Evolutionary conservation across 2,797 vertebrate species (phyloP).

Genomic region (Decapterus maruadsi): DNA sequence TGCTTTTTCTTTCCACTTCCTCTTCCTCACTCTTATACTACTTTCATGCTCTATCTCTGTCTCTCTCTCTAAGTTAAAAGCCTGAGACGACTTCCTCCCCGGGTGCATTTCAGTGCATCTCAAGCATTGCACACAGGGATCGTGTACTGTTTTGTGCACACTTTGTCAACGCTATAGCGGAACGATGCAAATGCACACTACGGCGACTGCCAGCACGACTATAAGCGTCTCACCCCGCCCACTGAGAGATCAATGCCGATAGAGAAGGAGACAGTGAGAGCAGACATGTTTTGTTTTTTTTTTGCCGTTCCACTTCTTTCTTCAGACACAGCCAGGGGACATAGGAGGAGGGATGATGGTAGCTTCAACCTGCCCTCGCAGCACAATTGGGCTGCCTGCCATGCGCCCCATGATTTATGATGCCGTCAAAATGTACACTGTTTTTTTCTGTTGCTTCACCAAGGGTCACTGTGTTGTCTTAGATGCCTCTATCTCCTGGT

Average conservation of each 20-base stretch:
- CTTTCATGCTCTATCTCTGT: conserved; percentile 33
- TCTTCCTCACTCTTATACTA: background rate
- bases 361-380: conserved; percentile 74
- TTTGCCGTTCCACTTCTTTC: conserved; percentile 74
- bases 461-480: conserved; percentile 79
- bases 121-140: conserved; percentile 12
- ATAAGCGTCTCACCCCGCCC: conserved; percentile 8
- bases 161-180: conserved; percentile 42
- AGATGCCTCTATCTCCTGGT: conserved; percentile 68
- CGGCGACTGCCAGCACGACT: conserved; percentile 34
- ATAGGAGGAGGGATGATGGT: conserved; percentile 70
- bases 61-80: conserved; percentile 24
- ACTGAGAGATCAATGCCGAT: conserved; percentile 45
- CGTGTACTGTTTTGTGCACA: conserved; percentile 25
- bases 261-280: conserved; percentile 45
- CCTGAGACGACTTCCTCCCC: conserved; percentile 30
- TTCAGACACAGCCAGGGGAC: conserved; percentile 78
- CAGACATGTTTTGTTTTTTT: conserved; percentile 61
- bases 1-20: conserved; percentile 8
- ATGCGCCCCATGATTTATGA: conserved; percentile 81
- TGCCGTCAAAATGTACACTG: conserved; percentile 76
- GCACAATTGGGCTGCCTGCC: conserved; percentile 80
- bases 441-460: conserved; percentile 67
- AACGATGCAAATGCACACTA: conserved; percentile 15
- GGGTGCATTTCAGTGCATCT: conserved; percentile 33